phyloP scores from a whole-genome alignment of 2,888 invertebrate species.

The Anarsia innoxiella region DNA sequence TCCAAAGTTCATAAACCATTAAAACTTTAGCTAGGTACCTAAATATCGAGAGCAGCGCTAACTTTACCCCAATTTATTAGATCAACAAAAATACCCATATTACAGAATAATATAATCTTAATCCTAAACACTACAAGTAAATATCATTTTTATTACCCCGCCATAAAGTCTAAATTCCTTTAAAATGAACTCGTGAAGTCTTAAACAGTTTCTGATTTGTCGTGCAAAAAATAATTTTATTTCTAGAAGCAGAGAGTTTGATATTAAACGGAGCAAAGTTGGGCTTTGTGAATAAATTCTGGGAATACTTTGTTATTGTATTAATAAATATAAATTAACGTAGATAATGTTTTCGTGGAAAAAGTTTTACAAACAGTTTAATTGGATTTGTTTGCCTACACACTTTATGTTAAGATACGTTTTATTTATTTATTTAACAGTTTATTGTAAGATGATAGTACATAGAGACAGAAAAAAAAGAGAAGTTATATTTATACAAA shows the following conservation, averaged over 20 bases:
- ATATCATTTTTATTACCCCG: no score
- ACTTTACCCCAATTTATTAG: slow-evolving; percentile 13
- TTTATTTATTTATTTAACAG: background rate
- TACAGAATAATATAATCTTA: no score
- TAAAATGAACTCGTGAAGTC: no score
- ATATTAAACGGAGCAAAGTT: slow-evolving; percentile 21
- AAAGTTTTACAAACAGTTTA: no score
- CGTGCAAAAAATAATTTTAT: slow-evolving; percentile 25
- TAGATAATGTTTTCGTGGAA: no score
- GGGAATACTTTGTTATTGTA: slow-evolving; percentile 42
- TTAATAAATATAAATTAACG: slow-evolving; percentile 55
- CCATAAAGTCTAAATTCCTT: no score
- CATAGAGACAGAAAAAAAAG: background rate
- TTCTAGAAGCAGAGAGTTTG: slow-evolving; percentile 21
- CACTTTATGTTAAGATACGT: background rate
- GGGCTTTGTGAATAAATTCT: slow-evolving; percentile 29
- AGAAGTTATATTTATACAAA: background rate
- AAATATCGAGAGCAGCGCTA: slow-evolving; percentile 10
- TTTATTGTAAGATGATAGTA: no score
- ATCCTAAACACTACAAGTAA: no score
- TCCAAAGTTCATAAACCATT: slow-evolving; percentile 9
- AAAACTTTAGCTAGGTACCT: slow-evolving; percentile 8
- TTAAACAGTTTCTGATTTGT: slow-evolving; percentile 10
- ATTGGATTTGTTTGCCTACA: no score
- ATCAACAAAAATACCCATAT: slow-evolving; percentile 13